phyloP scores from a whole-genome alignment of 2,113 vertebrate species.

The Bubo scandiacus region DNA sequence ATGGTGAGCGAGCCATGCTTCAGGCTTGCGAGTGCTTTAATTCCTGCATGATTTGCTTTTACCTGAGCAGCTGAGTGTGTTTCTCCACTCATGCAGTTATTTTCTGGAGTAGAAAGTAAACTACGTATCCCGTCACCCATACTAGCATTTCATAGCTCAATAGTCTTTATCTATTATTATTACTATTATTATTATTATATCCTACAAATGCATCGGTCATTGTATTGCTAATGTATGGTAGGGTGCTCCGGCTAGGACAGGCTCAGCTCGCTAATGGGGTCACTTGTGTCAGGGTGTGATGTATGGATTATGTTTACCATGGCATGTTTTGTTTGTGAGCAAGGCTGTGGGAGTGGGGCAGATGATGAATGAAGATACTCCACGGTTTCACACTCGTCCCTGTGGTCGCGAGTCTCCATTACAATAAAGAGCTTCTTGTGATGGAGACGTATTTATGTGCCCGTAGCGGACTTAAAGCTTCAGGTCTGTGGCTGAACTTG shows the following conservation, averaged over 20 bases:
- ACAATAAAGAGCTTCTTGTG: conserved; percentile 10
- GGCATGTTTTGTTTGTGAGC: conserved; percentile 79
- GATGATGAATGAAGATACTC: conserved; percentile 83
- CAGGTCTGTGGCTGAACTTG: conserved; percentile 11
- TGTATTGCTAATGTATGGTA: conserved; percentile 41
- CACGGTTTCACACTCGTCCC: conserved; percentile 72
- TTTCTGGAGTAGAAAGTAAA: not conserved
- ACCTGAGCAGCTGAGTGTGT: not conserved
- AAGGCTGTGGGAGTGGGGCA: conserved; percentile 70
- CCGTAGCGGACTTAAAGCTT: conserved; percentile 21
- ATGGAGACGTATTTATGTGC: conserved; percentile 21
- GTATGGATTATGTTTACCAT: conserved; percentile 86
- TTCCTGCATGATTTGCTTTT: not conserved
- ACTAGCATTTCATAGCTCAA: not conserved
- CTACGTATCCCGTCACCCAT: not conserved
- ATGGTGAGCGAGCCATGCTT: not conserved
- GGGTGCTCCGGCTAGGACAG: conserved; percentile 32
- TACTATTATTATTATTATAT: not conserved
- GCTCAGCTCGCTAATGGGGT: conserved; percentile 61
- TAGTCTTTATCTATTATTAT: not conserved
- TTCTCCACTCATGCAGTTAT: not conserved
- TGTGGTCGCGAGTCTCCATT: conserved; percentile 67
- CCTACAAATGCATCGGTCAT: not conserved
- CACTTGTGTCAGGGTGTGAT: conserved; percentile 73
- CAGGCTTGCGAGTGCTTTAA: not conserved